Conservation (phyloP, 2,888 invertebrate genomes). For the Isotomurus palustris region DNA sequence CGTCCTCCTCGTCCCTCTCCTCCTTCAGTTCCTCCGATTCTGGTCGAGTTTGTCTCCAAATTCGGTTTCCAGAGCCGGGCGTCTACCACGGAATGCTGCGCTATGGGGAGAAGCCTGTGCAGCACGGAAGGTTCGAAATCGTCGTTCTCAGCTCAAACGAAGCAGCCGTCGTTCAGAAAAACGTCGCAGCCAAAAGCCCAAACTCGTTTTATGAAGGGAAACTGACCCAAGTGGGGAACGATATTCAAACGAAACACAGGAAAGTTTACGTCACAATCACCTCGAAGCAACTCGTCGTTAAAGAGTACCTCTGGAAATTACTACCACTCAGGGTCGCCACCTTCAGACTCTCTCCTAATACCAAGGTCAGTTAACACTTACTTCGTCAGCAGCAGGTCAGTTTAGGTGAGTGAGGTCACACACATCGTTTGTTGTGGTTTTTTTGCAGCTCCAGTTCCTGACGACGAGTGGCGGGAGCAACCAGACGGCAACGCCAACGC, state of each 20-base stretch:
- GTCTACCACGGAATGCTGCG: slow-evolving; percentile 41
- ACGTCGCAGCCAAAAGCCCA: slow-evolving; percentile 76
- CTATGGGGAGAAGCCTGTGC: slow-evolving; percentile 43
- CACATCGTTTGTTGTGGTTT: neutral
- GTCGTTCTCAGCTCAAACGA: slow-evolving; percentile 55
- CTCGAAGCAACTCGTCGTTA: slow-evolving; percentile 84
- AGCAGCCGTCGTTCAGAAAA: slow-evolving; percentile 78
- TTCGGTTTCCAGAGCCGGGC: slow-evolving; percentile 40
- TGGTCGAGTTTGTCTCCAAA: slow-evolving; percentile 35
- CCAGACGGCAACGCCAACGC: slow-evolving; percentile 57
- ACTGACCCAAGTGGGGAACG: slow-evolving; percentile 61
- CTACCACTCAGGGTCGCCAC: slow-evolving; percentile 87
- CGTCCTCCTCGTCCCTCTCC: no score
- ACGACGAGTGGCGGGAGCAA: slow-evolving; percentile 59
- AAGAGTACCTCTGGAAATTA: slow-evolving; percentile 87
- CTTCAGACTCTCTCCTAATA: slow-evolving; percentile 87
- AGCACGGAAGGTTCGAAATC: slow-evolving; percentile 45
- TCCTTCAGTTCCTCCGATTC: no score
- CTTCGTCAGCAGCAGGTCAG: neutral
- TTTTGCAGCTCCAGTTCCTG: slow-evolving; percentile 63
- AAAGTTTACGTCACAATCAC: slow-evolving; percentile 86
- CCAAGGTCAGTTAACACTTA: slow-evolving; percentile 61
- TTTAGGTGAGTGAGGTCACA: slow-evolving; percentile 9
- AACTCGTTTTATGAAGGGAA: slow-evolving; percentile 83
- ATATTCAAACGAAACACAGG: slow-evolving; percentile 67